Evolutionary conservation across 2,888 invertebrate species (phyloP).

Genomic region (Ophion slaviceki): DNA sequence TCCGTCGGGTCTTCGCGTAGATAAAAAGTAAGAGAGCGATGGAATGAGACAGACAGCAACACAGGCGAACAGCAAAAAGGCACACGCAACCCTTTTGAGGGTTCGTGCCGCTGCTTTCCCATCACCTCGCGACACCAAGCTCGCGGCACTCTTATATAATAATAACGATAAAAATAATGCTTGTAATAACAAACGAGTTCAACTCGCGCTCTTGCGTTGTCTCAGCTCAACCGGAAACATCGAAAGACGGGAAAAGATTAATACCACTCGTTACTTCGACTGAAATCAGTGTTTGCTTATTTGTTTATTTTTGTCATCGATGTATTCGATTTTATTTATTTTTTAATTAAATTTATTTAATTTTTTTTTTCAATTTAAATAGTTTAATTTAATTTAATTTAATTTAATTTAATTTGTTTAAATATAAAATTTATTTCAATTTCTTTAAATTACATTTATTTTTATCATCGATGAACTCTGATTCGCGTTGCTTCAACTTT

Average conservation of each 20-base stretch:
- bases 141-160: slow-evolving; percentile 26
- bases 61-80: slow-evolving; percentile 46
- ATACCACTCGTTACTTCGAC: background rate
- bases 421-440: too few relatives aligned
- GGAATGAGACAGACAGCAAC: slow-evolving; percentile 32
- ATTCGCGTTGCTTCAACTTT: too few relatives aligned
- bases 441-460: too few relatives aligned
- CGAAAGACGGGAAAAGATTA: background rate
- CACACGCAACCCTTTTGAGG: slow-evolving; percentile 65
- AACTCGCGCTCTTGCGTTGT: slow-evolving; percentile 16
- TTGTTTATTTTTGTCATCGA: background rate
- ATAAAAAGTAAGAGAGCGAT: slow-evolving; percentile 39
- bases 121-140: slow-evolving; percentile 25
- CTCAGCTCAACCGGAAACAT: slow-evolving; percentile 51
- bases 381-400: too few relatives aligned
- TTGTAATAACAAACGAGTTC: slow-evolving; percentile 28
- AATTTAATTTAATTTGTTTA: too few relatives aligned
- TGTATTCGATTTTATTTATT: background rate
- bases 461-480: too few relatives aligned
- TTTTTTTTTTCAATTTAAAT: background rate
- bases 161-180: slow-evolving; percentile 8
- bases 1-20: slow-evolving; percentile 41
- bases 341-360: background rate
- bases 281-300: background rate
- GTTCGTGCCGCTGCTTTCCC: slow-evolving; percentile 59